Base-by-base conservation (phyloP, 1,140 invertebrate species). In the Drosophila azteca region DNA sequence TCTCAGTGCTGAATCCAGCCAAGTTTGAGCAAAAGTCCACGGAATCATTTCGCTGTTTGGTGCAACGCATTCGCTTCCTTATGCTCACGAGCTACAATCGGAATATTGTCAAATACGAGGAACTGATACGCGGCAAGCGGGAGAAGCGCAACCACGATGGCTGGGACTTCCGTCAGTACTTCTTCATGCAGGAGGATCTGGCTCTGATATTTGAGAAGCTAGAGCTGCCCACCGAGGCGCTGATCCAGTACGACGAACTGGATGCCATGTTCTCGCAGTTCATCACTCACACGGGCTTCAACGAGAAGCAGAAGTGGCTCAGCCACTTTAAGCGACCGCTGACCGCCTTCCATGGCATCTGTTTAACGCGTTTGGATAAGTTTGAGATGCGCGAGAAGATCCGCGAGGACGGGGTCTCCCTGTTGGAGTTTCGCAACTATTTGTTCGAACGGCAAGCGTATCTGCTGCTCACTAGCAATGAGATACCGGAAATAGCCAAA, bases 201-300 rank as follows among this genome's bases (percentile, higher is more conserved):
- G 98, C 97, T 53, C 97, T 98, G 93, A 96, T 98, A 64, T 94
- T 98, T 77, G 96, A 98, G 94, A 98, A 98, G 95, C 92, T 99
- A 66, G 97, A 97, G 62, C 93, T 99, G 51, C 95, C 96, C 92
- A 97, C 98, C 80, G 98, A 99, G 93, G 97, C 98, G 24, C 92
- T 99, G 64, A 96, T 99, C 50, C 98, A 99, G 88, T 99, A 99
- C 93, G 98, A 99, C 93, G 98, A 99, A 93, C 93, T 99, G 77
- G 98, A 99, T 94, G 98, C 98, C 57, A 94, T 99, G 52, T 99
- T 99, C 92, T 98, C 98, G 9, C 98, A 99, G 93, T 99, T 98
- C 93, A 95, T 99, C 43, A 94, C 98, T 61, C 98, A 98, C 93
- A 97, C 97, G 48, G 95, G 96, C 90, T 94, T 96, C 70, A 96